These are phyloP conservation scores for Drosophila kambysellisi DNA, from an alignment of 2,888 invertebrate species.

Conservation along the genomic window DNA sequence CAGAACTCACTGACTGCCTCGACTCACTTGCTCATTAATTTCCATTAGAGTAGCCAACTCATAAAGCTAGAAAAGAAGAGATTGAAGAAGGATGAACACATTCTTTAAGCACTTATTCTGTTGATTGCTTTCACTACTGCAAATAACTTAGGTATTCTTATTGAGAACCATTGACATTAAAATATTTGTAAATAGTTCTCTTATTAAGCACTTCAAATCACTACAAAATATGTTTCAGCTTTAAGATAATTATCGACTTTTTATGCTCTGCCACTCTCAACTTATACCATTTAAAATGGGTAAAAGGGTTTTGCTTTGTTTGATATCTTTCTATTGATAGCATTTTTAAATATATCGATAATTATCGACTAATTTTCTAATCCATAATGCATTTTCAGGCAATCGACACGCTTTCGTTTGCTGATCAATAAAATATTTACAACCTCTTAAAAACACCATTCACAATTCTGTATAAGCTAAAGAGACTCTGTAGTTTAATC, in stretches of 20 bases:
- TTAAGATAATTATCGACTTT: background rate
- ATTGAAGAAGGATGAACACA: background rate
- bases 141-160: background rate
- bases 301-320: background rate
- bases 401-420: background rate
- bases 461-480: background rate
- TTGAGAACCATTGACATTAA: background rate
- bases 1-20: background rate
- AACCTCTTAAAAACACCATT: background rate
- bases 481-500: background rate
- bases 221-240: background rate
- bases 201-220: background rate
- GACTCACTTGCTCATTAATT: conserved; percentile 10
- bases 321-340: background rate
- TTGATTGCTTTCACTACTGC: background rate
- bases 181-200: too few relatives aligned
- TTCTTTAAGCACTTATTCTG: background rate
- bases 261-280: too few relatives aligned
- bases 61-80: background rate
- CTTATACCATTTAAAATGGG: background rate
- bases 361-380: background rate
- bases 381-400: background rate
- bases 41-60: background rate
- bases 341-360: background rate
- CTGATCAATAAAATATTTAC: background rate